These are phyloP conservation scores for Hippocampus barbouri DNA, from an alignment of 2,113 vertebrate genomes.

Conservation along the genomic window DNA sequence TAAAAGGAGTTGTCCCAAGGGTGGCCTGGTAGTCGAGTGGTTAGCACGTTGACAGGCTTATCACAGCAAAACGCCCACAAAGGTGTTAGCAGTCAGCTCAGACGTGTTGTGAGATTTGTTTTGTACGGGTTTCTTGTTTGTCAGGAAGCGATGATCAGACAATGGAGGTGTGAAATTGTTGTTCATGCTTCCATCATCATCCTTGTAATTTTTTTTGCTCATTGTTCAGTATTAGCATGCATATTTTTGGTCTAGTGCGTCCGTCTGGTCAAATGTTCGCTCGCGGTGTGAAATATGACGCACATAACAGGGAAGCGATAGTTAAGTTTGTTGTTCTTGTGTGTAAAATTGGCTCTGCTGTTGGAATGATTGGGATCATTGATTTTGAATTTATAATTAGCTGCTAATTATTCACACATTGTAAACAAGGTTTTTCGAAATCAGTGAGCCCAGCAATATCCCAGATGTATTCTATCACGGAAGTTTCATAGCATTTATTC, in stretches of 20 bases:
- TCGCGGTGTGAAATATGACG: too few relatives aligned
- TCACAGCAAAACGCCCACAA: not conserved
- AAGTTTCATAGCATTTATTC: not conserved
- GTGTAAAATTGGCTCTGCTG: not conserved
- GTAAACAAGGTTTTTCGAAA: not conserved
- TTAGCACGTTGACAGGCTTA: not conserved
- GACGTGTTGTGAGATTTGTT: not conserved
- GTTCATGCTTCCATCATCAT: not conserved
- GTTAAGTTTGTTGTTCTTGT: not conserved
- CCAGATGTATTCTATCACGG: not conserved
- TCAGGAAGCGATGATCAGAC: not conserved
- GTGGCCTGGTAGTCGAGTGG: too few relatives aligned
- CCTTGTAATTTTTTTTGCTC: constrained; percentile 1
- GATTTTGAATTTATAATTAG: not conserved
- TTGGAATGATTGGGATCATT: not conserved
- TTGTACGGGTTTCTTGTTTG: not conserved
- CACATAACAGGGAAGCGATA: not conserved
- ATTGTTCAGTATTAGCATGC: not conserved
- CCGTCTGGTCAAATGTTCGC: not conserved
- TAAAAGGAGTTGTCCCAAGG: too few relatives aligned
- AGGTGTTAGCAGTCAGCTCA: not conserved
- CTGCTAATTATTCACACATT: not conserved
- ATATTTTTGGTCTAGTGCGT: not conserved
- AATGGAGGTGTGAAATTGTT: not conserved
- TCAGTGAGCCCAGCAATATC: too few relatives aligned